Evolutionary conservation across 2,888 invertebrate species (phyloP).

Genomic region (Sphaerophoria rueppellii): DNA sequence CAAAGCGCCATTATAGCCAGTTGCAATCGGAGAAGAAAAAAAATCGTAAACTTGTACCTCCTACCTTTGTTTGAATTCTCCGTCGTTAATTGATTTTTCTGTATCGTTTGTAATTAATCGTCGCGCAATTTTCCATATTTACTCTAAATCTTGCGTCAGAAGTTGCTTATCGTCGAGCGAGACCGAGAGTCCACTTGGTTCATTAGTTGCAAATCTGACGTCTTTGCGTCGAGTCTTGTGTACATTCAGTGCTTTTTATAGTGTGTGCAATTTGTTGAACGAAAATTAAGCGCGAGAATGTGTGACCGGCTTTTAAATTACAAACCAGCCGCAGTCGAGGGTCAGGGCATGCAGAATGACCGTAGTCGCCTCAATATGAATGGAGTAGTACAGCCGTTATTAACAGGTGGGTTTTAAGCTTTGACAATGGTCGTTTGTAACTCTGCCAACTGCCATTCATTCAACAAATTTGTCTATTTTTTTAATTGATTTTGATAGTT

Average conservation of each 20-base stretch:
- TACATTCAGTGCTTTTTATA: background rate
- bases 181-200: background rate
- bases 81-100: background rate
- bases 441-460: constrained; percentile 5
- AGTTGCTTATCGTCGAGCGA: background rate
- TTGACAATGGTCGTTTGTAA: background rate
- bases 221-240: background rate
- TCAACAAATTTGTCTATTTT: constrained; percentile 3
- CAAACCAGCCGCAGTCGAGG: constrained; percentile 77
- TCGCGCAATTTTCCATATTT: background rate
- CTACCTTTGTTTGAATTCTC: background rate
- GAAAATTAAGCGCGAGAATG: constrained; percentile 73
- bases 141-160: background rate
- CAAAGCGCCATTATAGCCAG: background rate
- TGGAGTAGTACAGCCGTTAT: constrained; percentile 91
- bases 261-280: constrained; percentile 9
- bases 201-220: constrained; percentile 10
- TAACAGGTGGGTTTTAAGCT: constrained; percentile 87
- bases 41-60: background rate
- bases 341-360: constrained; percentile 49
- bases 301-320: constrained; percentile 80
- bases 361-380: constrained; percentile 81
- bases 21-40: background rate
- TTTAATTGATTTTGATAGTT: too few relatives aligned
- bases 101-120: background rate